These are phyloP conservation scores for Gephyroberyx darwinii DNA, from an alignment of 2,797 vertebrate species.

Conservation along the genomic window DNA sequence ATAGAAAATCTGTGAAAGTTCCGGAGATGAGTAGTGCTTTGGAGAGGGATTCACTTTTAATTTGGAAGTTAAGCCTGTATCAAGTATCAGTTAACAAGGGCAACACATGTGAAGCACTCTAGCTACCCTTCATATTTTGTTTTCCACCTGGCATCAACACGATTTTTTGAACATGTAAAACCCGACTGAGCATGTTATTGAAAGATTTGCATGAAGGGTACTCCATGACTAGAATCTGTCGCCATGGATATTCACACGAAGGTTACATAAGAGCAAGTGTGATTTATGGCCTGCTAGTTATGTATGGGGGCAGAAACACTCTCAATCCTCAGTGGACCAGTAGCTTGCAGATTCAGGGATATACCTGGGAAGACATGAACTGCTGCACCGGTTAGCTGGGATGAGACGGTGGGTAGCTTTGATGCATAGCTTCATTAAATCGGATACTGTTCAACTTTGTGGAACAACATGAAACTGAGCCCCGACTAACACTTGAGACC, in stretches of 20 bases:
- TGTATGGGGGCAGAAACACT: neutral
- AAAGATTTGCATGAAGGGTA: constrained; percentile 37
- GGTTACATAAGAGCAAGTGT: constrained; percentile 8
- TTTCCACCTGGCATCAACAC: constrained; percentile 51
- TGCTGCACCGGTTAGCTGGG: constrained; percentile 1
- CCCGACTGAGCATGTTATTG: constrained; percentile 38
- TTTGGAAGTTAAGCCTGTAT: constrained; percentile 34
- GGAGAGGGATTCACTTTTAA: constrained; percentile 21
- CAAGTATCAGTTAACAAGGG: constrained; percentile 29
- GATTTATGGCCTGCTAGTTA: constrained; percentile 25
- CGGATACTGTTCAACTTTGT: constrained; percentile 10
- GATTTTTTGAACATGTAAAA: constrained; percentile 53
- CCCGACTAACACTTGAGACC: constrained; percentile 10
- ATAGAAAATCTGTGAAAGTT: neutral
- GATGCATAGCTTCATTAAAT: constrained; percentile 59
- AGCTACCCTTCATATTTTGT: constrained; percentile 26
- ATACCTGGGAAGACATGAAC: constrained; percentile 29
- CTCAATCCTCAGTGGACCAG: constrained; percentile 22
- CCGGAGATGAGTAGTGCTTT: constrained; percentile 6
- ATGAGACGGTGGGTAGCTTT: constrained; percentile 37
- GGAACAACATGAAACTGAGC: constrained; percentile 34
- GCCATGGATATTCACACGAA: constrained; percentile 28
- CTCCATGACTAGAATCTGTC: constrained; percentile 34
- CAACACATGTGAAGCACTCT: constrained; percentile 33
- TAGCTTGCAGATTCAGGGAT: neutral